These are phyloP conservation scores for Planiliza haematocheilus DNA, from an alignment of 2,113 vertebrate genomes.

Conservation along the genomic window DNA sequence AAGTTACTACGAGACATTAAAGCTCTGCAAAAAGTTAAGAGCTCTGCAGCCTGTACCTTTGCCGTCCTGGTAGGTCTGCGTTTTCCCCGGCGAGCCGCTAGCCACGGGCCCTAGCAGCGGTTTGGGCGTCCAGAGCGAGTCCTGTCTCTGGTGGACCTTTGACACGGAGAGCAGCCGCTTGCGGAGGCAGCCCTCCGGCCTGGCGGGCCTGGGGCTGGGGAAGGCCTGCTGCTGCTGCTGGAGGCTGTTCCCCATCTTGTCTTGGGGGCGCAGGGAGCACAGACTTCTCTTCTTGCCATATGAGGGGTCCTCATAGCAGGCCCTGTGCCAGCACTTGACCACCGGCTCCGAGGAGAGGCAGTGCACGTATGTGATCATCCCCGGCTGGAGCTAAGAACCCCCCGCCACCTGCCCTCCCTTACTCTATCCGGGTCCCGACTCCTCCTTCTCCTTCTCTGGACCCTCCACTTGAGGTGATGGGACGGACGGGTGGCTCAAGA, in stretches of 20 bases:
- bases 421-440: conserved; percentile 49
- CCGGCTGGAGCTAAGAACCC: conserved; percentile 66
- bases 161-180: conserved; percentile 82
- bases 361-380: conserved; percentile 88
- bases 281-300: conserved; percentile 78
- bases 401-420: conserved; percentile 49
- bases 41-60: conserved; percentile 66
- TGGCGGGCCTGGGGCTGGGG: conserved; percentile 39
- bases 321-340: conserved; percentile 85
- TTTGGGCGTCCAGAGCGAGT: conserved; percentile 88
- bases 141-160: conserved; percentile 83
- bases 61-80: conserved; percentile 58
- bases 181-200: conserved; percentile 73
- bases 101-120: conserved; percentile 66
- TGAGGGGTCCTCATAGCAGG: conserved; percentile 83
- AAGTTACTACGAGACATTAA: background rate
- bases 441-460: conserved; percentile 62
- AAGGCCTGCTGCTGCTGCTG: conserved; percentile 73
- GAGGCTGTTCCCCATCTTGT: conserved; percentile 85
- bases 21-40: background rate
- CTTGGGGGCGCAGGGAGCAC: conserved; percentile 68
- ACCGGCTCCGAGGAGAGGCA: conserved; percentile 84
- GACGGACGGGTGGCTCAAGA: conserved; percentile 66
- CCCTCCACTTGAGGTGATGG: conserved; percentile 64
- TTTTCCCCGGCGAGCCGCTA: conserved; percentile 49